A percentile compares a stretch with the other conserved stretches of the same genome.
Conservation (phyloP, 2,113 vertebrate species). For the Electrona antarctica region DNA sequence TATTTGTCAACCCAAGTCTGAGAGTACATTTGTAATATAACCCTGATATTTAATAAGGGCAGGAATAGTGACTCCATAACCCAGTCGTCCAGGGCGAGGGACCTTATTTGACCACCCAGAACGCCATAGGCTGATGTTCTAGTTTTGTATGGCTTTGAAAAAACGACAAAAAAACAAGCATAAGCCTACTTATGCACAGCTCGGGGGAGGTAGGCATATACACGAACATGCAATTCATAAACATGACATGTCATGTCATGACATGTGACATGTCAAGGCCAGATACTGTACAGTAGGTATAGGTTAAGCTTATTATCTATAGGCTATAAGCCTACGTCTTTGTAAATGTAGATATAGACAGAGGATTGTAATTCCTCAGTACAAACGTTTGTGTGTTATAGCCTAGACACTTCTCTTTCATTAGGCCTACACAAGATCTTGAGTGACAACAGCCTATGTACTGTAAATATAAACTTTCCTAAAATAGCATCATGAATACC, state of each 20-base stretch:
- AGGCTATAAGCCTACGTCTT: too few species aligned
- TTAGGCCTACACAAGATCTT: conserved; percentile 1
- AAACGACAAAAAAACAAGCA: too few species aligned
- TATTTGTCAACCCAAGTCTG: conserved; percentile 49
- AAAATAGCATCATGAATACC: conserved; percentile 56
- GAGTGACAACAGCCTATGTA: background rate
- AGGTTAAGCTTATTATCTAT: too few species aligned
- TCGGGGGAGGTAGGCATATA: too few species aligned
- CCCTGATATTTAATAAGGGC: conserved; percentile 67
- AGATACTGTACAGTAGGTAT: too few species aligned
- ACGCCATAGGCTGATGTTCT: conserved; percentile 31
- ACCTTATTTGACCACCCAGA: conserved; percentile 59
- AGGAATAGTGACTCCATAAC: conserved; percentile 63
- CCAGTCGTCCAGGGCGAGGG: conserved; percentile 60
- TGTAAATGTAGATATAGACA: conserved; percentile 35
- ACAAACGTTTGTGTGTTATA: conserved; percentile 26
- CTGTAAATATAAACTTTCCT: conserved; percentile 14
- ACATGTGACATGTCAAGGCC: too few species aligned
- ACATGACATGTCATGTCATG: too few species aligned
- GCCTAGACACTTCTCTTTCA: background rate
- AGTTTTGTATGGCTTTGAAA: too few species aligned
- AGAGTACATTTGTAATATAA: conserved; percentile 68
- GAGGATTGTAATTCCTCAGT: conserved; percentile 9
- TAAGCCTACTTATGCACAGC: too few species aligned
- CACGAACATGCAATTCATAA: too few species aligned